Evolutionary conservation across 1,140 invertebrate genomes (phyloP).

Genomic region (Drosophila ohnishii): DNA sequence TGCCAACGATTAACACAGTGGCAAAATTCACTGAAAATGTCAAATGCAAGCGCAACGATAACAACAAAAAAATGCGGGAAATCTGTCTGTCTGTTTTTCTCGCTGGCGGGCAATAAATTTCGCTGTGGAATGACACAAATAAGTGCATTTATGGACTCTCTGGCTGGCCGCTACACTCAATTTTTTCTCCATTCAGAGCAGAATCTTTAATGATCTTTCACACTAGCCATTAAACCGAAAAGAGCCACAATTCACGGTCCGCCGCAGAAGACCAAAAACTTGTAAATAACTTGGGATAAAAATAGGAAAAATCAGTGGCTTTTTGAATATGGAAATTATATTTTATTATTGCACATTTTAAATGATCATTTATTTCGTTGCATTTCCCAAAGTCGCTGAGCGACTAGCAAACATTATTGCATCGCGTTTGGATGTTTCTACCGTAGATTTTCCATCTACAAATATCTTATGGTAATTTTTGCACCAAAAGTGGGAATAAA

Average conservation of each 20-base stretch:
- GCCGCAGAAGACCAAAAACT: constrained; percentile 13
- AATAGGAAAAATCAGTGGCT: background rate
- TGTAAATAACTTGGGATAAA: constrained; percentile 13
- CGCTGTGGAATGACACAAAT: constrained; percentile 12
- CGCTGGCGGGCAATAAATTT: constrained; percentile 16
- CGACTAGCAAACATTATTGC: background rate
- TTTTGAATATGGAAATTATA: background rate
- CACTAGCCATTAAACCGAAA: constrained; percentile 24
- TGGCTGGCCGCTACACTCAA: constrained; percentile 6
- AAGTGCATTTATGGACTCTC: constrained; percentile 33
- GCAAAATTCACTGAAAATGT: constrained; percentile 45
- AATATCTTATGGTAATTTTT: background rate
- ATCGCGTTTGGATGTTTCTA: background rate
- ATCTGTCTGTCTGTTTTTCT: background rate
- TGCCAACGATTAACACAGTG: constrained; percentile 31
- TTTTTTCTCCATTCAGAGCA: constrained; percentile 24
- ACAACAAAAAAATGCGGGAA: constrained; percentile 16
- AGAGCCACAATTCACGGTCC: constrained; percentile 20
- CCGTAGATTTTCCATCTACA: background rate
- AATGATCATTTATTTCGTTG: background rate
- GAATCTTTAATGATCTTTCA: constrained; percentile 18
- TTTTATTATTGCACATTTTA: background rate
- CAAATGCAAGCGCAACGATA: constrained; percentile 29
- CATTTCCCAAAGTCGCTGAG: background rate
- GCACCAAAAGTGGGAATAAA: background rate